Percentiles rank a stretch among this genome's conserved stretches.
These are phyloP conservation scores for Hydroisotoma schaefferi DNA, from an alignment of 2,888 invertebrate genomes.

Conservation along the genomic window DNA sequence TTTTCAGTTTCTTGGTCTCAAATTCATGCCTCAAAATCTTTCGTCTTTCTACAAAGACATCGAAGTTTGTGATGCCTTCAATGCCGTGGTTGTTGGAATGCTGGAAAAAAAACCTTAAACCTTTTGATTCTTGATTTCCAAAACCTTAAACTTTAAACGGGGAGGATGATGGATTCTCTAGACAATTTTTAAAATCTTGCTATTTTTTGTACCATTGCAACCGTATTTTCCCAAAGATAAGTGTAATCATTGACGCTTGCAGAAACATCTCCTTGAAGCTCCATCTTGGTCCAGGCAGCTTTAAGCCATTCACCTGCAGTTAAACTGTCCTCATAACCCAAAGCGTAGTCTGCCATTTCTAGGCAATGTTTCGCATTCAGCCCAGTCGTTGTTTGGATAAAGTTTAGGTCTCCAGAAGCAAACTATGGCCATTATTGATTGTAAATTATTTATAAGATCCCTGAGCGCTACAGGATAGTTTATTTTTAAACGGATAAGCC, in stretches of 20 bases:
- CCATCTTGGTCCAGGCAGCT: conserved; percentile 21
- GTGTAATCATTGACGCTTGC: conserved; percentile 16
- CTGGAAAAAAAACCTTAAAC: no score
- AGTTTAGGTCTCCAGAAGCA: conserved; percentile 19
- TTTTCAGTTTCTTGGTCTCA: no score
- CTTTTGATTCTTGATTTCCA: no score
- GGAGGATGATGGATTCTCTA: no score
- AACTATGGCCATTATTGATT: conserved; percentile 12
- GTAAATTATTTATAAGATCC: background rate
- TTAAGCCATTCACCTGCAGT: conserved; percentile 27
- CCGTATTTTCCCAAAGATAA: conserved; percentile 18
- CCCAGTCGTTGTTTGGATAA: background rate
- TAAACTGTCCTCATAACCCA: conserved; percentile 5
- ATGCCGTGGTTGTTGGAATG: no score
- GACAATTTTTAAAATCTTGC: no score
- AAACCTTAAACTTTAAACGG: no score
- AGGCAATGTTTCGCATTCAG: conserved; percentile 17
- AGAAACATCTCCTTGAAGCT: conserved; percentile 11
- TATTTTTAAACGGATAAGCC: background rate
- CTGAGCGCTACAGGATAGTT: background rate
- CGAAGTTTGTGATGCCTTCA: no score
- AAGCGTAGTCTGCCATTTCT: conserved; percentile 22
- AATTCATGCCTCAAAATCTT: no score
- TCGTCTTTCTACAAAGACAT: no score
- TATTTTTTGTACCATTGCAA: conserved; percentile 16